These are phyloP conservation scores for Nebria brevicollis DNA, from an alignment of 2,888 invertebrate species.

Conservation along the genomic window DNA sequence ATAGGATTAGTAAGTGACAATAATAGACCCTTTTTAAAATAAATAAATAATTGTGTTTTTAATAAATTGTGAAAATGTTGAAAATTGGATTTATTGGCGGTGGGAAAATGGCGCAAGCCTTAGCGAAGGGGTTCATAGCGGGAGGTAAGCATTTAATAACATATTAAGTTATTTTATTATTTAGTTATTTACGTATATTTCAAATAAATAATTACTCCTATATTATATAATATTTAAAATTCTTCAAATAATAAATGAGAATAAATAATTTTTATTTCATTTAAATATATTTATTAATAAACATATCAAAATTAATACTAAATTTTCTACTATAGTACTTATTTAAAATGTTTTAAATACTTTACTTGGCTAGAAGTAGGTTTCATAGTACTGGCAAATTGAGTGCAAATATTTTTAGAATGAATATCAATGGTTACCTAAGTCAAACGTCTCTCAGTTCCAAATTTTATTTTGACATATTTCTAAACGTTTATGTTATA, in stretches of 20 bases:
- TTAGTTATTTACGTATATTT: not conserved
- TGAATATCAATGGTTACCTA: not conserved
- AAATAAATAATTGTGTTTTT: slow-evolving; percentile 32
- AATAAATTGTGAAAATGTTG: slow-evolving; percentile 62
- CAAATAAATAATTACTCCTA: not conserved
- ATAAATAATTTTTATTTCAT: not conserved
- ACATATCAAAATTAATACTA: too few species aligned
- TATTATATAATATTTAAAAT: not conserved
- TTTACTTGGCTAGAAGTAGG: not conserved
- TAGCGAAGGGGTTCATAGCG: slow-evolving; percentile 88
- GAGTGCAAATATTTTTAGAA: not conserved
- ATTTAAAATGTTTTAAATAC: too few species aligned
- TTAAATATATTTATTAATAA: not conserved
- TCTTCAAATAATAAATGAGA: not conserved
- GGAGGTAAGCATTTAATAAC: slow-evolving; percentile 71
- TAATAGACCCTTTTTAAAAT: not conserved
- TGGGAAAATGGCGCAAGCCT: slow-evolving; percentile 90
- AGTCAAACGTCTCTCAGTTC: not conserved
- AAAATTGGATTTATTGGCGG: slow-evolving; percentile 93
- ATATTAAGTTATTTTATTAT: not conserved
- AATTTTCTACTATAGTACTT: too few species aligned
- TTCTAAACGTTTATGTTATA: not conserved
- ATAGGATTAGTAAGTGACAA: slow-evolving; percentile 26
- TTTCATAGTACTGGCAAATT: not conserved
- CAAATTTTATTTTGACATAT: not conserved